These are phyloP conservation scores for Eupeodes corollae DNA, from an alignment of 1,140 invertebrate genomes.

Conservation along the genomic window DNA sequence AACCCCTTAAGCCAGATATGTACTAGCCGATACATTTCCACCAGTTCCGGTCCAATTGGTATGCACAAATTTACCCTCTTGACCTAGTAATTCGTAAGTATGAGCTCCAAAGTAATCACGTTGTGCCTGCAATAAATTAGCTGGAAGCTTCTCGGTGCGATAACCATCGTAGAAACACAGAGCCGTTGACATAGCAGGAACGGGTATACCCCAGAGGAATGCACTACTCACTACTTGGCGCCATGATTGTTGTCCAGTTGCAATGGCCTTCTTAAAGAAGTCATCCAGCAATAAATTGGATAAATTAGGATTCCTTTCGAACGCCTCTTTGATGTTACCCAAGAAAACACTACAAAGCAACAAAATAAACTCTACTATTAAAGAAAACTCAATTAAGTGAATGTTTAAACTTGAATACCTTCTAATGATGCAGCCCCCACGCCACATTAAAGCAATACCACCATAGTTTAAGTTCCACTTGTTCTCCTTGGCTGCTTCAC, in stretches of 20 bases:
- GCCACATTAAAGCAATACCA: slow-evolving; percentile 98
- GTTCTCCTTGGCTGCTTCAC: slow-evolving; percentile 83
- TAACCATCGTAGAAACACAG: slow-evolving; percentile 97
- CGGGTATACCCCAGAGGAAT: slow-evolving; percentile 72
- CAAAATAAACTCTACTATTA: not conserved
- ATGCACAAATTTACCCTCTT: slow-evolving; percentile 86
- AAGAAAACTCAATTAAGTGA: not conserved
- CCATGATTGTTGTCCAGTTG: slow-evolving; percentile 62
- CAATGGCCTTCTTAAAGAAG: slow-evolving; percentile 84
- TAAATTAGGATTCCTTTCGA: slow-evolving; percentile 82
- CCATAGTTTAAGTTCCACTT: slow-evolving; percentile 97
- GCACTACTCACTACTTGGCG: slow-evolving; percentile 54
- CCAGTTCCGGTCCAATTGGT: slow-evolving; percentile 99
- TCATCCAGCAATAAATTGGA: slow-evolving; percentile 87
- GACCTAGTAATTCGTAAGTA: slow-evolving; percentile 82
- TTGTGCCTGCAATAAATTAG: slow-evolving; percentile 92
- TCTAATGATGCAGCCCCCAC: slow-evolving; percentile 97
- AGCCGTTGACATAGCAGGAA: slow-evolving; percentile 84
- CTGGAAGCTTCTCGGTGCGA: slow-evolving; percentile 65
- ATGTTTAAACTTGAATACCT: slow-evolving; percentile 43
- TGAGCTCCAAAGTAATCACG: slow-evolving; percentile 98
- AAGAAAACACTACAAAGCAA: slow-evolving; percentile 66
- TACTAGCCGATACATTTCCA: slow-evolving; percentile 90
- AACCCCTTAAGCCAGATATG: slow-evolving; percentile 71
- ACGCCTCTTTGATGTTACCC: slow-evolving; percentile 94